Evolutionary conservation across 2,888 invertebrate species (phyloP), one percentile per base, ranked within the genome.

Genomic region (Electrophaes corylata): DNA sequence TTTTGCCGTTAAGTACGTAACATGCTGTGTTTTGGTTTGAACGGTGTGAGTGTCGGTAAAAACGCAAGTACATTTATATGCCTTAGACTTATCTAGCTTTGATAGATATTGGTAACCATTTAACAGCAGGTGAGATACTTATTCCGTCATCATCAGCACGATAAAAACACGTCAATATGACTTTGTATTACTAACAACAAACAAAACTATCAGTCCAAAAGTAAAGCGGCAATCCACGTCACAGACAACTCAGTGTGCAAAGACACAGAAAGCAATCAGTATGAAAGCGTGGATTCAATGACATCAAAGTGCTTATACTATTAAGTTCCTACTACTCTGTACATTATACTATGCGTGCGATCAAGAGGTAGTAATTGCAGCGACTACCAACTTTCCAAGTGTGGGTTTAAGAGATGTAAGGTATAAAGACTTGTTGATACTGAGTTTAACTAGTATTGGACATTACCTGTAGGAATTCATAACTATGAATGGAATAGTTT

Each of bases 261-360:
- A 77, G 3, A 26, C 43, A 43, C 23, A 6, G 37, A 37, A 37
- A 71, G 80, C 77, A 86, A 88, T 90, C 88, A 83, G 79, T 83
- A 79, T 76, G 74, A 62, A 75, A 67, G 77, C 76, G 79, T 78
- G 75, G 66, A 66, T 71, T 76, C 70, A 68, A 76, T 66, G 54
- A 65, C 3, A 11, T 31, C 12, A 71, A 72, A 79, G 78, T 83
- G 80, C 73, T 83, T 69, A 62, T 54, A 62, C 43, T 55, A 23
- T n/a, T n/a, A n/a, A n/a, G 20, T n/a, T 3, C n/a, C 3, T 20
- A 23, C 14, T 18, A 74, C 46, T 40, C 29, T 45, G 19, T 31
- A 23, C 23, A 23, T 51, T 49, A 20, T 47, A 19, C 68, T 67
- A 65, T 61, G 70, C 71, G 70, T 75, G 76, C 66, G 66, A 70